Evolutionary conservation across 2,113 vertebrate species (phyloP).

Genomic region (Callipepla squamata): DNA sequence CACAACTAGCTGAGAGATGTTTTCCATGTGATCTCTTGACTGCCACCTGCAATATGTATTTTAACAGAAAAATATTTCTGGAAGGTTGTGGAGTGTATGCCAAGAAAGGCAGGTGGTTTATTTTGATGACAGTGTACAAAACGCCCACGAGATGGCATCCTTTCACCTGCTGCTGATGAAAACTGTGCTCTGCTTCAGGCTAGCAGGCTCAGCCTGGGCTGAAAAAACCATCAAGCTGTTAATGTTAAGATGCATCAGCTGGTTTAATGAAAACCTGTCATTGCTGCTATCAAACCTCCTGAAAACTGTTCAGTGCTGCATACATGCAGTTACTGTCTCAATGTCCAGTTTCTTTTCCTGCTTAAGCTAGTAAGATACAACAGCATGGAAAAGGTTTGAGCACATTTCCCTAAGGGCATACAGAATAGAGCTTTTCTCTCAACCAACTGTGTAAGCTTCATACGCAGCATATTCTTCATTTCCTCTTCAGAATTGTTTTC

Average conservation of each 20-base stretch:
- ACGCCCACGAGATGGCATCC: constrained; percentile 26
- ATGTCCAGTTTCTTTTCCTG: not conserved
- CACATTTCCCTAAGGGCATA: not conserved
- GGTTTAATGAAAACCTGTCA: fast-evolving
- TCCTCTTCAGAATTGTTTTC: too few relatives aligned
- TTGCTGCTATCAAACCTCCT: not conserved
- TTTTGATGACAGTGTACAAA: not conserved
- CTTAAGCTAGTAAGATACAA: not conserved
- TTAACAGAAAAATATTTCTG: not conserved
- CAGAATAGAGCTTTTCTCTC: not conserved
- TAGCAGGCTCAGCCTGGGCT: not conserved
- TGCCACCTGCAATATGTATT: not conserved
- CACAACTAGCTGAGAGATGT: not conserved
- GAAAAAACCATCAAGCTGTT: not conserved
- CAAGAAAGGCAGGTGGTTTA: fast-evolving
- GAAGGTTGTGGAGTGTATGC: not conserved
- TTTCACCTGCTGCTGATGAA: not conserved
- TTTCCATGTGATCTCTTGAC: not conserved
- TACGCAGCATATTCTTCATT: fast-evolving
- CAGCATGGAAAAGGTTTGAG: not conserved
- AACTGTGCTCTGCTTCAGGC: not conserved
- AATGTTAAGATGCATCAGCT: not conserved
- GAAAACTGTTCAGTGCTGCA: not conserved
- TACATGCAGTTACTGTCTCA: fast-evolving
- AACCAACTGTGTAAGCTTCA: not conserved